Base-by-base conservation (phyloP, 2,888 invertebrate species). In the Neria commutata region DNA sequence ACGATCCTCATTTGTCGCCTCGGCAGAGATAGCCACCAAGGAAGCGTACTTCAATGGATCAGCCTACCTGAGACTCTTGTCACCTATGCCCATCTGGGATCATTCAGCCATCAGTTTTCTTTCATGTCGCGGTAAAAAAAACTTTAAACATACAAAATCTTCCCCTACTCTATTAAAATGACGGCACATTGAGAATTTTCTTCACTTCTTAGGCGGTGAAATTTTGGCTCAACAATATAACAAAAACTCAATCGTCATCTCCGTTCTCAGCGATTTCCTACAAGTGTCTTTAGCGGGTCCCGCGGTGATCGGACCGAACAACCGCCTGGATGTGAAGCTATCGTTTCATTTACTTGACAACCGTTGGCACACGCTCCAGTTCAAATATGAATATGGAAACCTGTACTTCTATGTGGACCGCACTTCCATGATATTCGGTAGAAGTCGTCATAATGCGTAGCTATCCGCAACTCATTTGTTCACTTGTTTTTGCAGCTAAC, bases 31-130 rank as follows among this genome's bases (percentile, higher is more conserved):
- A 45, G 67, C 64, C 29, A 71, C 88, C 56, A 87, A 90, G 56
- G 93, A 93, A 83, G 92, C 91, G 47, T 93, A 90, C 81, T 92
- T 93, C 83, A 91, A 93, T 83, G 91, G 91, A 69, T 89, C 90
- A 71, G 87, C 91, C 19, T 91, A 89, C 79, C 85, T 92, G 67
- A 86, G 89, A 75, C 85, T 93, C 67, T 83, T 86, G 65, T 86
- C 88, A 61, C 89, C 90, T 57, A 86, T 92, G 77, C 89, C 91
- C 59, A 86, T 92, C 71, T 90, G 90, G 80, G 87, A 89, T 76
- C 91, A 91, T 73, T 91, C 90, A 63, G 92, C 92, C 24, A 85
- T 93, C 69, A 92, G 91, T 82, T 92, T 91, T 81, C 85, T 91
- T 70, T 91, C 91, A 5, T 94, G 93, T 81, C 86, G 87, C 67